Evolutionary conservation across 2,797 vertebrate species (phyloP), one percentile per base, ranked within the genome.

Genomic region (Melopsittacus undulatus): DNA sequence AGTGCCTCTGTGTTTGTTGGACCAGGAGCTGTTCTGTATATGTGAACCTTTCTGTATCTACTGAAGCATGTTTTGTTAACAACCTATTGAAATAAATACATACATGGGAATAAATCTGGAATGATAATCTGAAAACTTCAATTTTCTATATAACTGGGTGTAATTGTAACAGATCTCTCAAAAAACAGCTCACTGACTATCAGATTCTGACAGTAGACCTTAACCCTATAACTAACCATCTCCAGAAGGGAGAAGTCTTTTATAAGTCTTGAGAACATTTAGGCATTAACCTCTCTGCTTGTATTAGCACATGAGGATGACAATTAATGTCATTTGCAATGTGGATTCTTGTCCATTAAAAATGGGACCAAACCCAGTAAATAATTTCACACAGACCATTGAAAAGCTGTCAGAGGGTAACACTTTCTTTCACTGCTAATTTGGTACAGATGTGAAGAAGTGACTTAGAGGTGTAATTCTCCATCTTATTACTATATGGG

Each of bases 321-420:
- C 56, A 89, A 27, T 90, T 84, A 88, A 83, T 67, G 57, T 69
- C 11, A 78, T 85, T 86, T 94, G 13, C 57, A 73, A 34, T 78
- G 42, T 84, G 64, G 20, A 78, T 92, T 67, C 13, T 61, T 77
- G 34, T 73, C 67, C 29, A 38, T 74, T 89, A 75, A 51, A 72
- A 83, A 77, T 57, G 67, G 49, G 43, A 86, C n/a, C 75, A 82
- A 92, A 63, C 43, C 11, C 61, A 54, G 73, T 82, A 88, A 92
- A 87, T 88, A 9, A 87, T 95, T 95, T 95, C 64, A 82, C 57
- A 69, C 20, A 64, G 18, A 36, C 9, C 64, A 73, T 34, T 57
- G 76, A 92, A 67, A 73, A 96, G 30, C 54, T 93, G 73, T 87
- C 93, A 93, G 57, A 72, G 27, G 40, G 34, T 72, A 91, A 87